phyloP scores from a whole-genome alignment of 2,888 invertebrate species.

The Drosophila parthenogenetica region DNA sequence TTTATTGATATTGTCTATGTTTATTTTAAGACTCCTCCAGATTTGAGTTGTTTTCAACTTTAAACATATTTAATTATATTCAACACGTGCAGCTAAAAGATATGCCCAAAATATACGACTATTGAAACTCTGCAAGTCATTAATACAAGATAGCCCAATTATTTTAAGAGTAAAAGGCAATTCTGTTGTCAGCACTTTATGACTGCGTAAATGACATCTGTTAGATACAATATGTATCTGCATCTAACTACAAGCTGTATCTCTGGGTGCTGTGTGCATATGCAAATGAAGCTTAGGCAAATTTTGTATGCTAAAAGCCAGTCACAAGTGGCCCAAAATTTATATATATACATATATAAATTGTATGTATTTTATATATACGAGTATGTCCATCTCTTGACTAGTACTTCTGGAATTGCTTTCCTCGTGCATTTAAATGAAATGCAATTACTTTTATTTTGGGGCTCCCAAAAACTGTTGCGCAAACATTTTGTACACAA shows the following conservation, averaged over 20 bases:
- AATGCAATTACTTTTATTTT: constrained; percentile 72
- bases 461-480: constrained; percentile 52
- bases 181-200: constrained; percentile 49
- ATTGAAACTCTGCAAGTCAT: background rate
- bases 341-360: constrained; percentile 9
- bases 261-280: constrained; percentile 46
- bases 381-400: constrained; percentile 11
- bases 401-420: constrained; percentile 35
- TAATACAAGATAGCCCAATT: constrained; percentile 5
- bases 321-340: constrained; percentile 35
- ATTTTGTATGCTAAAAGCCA: constrained; percentile 24
- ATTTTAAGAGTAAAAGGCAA: constrained; percentile 22
- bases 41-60: background rate
- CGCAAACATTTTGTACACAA: constrained; percentile 55
- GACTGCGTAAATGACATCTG: constrained; percentile 41
- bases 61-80: background rate
- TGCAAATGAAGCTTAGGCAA: constrained; percentile 60
- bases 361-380: constrained; percentile 2
- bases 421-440: constrained; percentile 59
- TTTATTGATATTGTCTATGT: background rate
- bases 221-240: constrained; percentile 41
- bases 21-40: background rate
- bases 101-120: constrained; percentile 7
- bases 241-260: constrained; percentile 27
- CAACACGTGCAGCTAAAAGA: background rate